phyloP scores from a whole-genome alignment of 2,113 vertebrate genomes.

The Gadus macrocephalus region DNA sequence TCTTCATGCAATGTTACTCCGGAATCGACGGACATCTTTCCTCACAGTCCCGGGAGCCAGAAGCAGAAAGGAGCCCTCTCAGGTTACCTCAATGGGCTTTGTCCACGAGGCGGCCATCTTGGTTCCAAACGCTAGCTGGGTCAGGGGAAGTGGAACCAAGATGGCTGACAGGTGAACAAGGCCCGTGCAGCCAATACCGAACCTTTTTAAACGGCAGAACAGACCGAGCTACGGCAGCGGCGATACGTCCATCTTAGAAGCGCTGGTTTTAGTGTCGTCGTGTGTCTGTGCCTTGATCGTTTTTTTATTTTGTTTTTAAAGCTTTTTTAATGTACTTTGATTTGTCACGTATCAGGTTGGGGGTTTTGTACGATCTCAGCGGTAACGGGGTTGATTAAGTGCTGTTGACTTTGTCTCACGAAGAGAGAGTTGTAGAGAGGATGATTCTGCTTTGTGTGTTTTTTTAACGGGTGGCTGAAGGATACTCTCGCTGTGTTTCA shows the following conservation, averaged over 20 bases:
- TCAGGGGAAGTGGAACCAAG: no score
- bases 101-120: no score
- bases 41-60: slow-evolving; percentile 22
- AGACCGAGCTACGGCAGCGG: slow-evolving; percentile 24
- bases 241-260: slow-evolving; percentile 27
- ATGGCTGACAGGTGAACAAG: slow-evolving; percentile 21
- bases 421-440: neutral
- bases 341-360: slow-evolving; percentile 15
- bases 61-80: slow-evolving; percentile 48
- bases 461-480: neutral
- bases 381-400: no score
- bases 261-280: slow-evolving; percentile 14
- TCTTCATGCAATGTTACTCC: slow-evolving; percentile 50
- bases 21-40: slow-evolving; percentile 31
- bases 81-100: slow-evolving; percentile 48
- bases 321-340: slow-evolving; percentile 10
- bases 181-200: slow-evolving; percentile 25
- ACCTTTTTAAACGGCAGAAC: slow-evolving; percentile 43
- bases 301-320: slow-evolving; percentile 44
- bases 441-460: neutral
- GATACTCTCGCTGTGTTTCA: neutral
- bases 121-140: no score
- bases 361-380: neutral
- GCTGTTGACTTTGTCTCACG: neutral
- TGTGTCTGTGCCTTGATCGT: slow-evolving; percentile 25